These are phyloP conservation scores for Origma solitaria DNA, from an alignment of 2,113 vertebrate species.

Conservation along the genomic window DNA sequence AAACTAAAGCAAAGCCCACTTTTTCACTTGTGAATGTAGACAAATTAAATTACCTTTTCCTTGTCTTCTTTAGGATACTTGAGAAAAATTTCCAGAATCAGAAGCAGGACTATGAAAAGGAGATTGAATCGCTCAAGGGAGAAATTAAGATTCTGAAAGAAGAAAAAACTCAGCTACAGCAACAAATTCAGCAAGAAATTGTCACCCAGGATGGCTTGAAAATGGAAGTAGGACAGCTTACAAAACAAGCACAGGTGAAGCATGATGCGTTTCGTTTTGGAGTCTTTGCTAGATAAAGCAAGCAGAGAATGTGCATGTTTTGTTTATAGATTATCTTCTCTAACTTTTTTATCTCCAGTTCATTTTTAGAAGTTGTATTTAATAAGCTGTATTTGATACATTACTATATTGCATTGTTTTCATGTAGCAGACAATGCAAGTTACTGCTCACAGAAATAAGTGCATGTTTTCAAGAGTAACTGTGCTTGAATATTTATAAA, in stretches of 20 bases:
- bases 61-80: constrained; percentile 74
- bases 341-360: not conserved
- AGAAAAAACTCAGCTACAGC: constrained; percentile 73
- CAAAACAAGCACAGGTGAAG: constrained; percentile 81
- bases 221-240: constrained; percentile 81
- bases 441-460: not conserved
- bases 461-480: not conserved
- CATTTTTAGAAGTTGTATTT: not conserved
- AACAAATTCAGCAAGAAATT: constrained; percentile 73
- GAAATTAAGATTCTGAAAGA: constrained; percentile 80
- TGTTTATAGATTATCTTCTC: not conserved
- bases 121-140: constrained; percentile 76
- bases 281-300: not conserved
- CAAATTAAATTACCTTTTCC: not conserved
- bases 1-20: not conserved
- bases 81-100: constrained; percentile 87
- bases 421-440: not conserved
- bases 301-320: not conserved
- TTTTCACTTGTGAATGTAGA: not conserved
- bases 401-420: not conserved
- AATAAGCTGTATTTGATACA: not conserved
- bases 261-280: accelerated
- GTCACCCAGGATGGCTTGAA: constrained; percentile 73
- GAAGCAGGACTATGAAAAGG: constrained; percentile 80
- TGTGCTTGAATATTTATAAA: not conserved